Percentiles rank a stretch among this genome's conserved stretches.
phyloP scores from a whole-genome alignment of 2,113 vertebrate genomes.

The Eudorcas thomsonii region DNA sequence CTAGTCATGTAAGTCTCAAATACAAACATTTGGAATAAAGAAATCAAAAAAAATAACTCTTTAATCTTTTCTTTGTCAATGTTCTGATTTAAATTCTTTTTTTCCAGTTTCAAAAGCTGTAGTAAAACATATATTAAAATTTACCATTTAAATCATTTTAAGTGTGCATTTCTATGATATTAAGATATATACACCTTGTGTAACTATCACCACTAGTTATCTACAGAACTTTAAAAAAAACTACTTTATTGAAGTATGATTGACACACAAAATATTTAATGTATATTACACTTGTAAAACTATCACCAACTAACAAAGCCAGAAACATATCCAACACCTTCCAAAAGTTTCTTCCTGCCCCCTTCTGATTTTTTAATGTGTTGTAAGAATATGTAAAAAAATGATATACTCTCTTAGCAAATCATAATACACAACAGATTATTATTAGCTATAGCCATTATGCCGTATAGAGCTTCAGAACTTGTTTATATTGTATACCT shows the following conservation, averaged over 20 bases:
- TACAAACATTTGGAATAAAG: not conserved
- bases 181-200: not conserved
- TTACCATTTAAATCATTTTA: not conserved
- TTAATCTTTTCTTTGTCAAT: not conserved
- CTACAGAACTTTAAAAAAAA: not conserved
- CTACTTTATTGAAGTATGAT: not conserved
- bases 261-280: not conserved
- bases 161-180: not conserved
- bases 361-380: not conserved
- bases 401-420: not conserved
- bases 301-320: not conserved
- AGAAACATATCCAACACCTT: not conserved
- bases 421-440: not conserved
- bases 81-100: not conserved
- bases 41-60: not conserved
- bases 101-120: not conserved
- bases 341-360: not conserved
- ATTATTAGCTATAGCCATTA: not conserved
- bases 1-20: not conserved
- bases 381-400: not conserved
- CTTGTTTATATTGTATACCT: not conserved
- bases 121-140: not conserved
- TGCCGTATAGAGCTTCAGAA: not conserved
- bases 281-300: not conserved
- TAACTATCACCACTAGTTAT: not conserved